Evolutionary conservation across 1,140 invertebrate genomes (phyloP), one percentile per base, ranked within the genome.

Genomic region (Dufourea novaeangliae): DNA sequence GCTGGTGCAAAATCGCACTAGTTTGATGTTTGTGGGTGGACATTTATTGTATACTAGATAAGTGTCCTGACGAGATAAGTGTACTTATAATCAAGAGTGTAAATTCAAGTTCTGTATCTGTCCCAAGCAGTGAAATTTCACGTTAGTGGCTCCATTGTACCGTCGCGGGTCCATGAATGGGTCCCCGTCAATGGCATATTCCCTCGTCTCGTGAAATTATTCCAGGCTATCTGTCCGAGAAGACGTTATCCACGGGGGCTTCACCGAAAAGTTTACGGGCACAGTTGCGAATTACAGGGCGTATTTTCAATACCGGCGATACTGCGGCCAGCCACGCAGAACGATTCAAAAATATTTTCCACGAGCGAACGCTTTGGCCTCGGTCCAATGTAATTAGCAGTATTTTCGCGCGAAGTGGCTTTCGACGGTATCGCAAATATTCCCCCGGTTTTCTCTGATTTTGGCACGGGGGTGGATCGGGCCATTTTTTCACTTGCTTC

Each of bases 321-420:
- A 22, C 37, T 46, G 56, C 59, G 39, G 66, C 32, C 68, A 84
- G 34, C 46, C 57, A 80, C 78, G 67, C 27, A 39, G 63, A 54
- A 70, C 50, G 41, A 39, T 82, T 83, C 61, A 56, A 85, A 85
- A 85, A 81, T 78, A 78, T 84, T 85, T 62, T 84, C 79, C 27
- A 34, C 67, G 14, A 54, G 7, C 41, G 59, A 78, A 67, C 62
- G 44, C 59, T 73, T 76, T 85, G 78, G 66, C 82, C 12, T 0
- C 0, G 54, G 0, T 77, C 83, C 83, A 84, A 81, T 69, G 66
- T 80, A 85, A 85, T 85, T 83, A 84, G 81, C 78, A 83, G 69
- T 84, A 83, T 78, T 81, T 84, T 80, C 69, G 73, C 64, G 29
- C 69, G 34, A 74, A 81, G 46, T 74, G 69, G 46, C 79, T 84